Evolutionary conservation across 2,797 vertebrate species (phyloP).

Genomic region (Sebastes steindachneri): DNA sequence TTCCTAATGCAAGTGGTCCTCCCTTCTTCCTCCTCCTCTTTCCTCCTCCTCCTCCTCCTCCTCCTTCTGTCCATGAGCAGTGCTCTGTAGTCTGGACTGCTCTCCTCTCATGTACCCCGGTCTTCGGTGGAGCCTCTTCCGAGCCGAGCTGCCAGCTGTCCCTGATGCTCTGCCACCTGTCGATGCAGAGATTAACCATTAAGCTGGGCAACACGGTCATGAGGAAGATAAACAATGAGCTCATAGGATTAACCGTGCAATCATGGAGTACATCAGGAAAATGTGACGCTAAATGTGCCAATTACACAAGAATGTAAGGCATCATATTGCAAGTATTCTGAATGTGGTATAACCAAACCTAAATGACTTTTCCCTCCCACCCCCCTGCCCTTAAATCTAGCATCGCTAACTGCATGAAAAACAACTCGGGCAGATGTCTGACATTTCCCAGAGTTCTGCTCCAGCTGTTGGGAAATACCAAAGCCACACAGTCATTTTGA

Average conservation of each 20-base stretch:
- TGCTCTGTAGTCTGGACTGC: slow-evolving; percentile 54
- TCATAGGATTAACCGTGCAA: slow-evolving; percentile 38
- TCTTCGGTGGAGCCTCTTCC: slow-evolving; percentile 82
- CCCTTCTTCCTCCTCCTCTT: slow-evolving; percentile 27
- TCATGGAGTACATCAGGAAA: background rate
- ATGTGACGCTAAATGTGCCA: background rate
- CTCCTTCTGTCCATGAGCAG: slow-evolving; percentile 41
- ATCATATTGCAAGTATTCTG: background rate
- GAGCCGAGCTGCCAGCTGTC: slow-evolving; percentile 47
- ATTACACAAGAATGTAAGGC: slow-evolving; percentile 1
- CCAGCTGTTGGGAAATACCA: slow-evolving; percentile 80
- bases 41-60: slow-evolving; percentile 23
- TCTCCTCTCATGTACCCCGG: slow-evolving; percentile 87
- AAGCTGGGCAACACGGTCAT: slow-evolving; percentile 55
- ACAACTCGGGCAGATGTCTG: slow-evolving; percentile 56
- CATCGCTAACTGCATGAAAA: slow-evolving; percentile 27
- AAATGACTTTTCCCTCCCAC: background rate
- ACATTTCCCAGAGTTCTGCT: slow-evolving; percentile 69
- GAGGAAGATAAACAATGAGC: slow-evolving; percentile 52
- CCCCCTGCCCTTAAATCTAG: slow-evolving; percentile 1
- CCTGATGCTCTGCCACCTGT: slow-evolving; percentile 79
- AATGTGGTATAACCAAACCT: background rate
- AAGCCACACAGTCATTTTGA: slow-evolving; percentile 54
- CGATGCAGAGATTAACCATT: slow-evolving; percentile 76
- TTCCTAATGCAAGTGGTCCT: slow-evolving; percentile 40